Conservation (phyloP, 2,113 vertebrate species). For the Noturus placidus region DNA sequence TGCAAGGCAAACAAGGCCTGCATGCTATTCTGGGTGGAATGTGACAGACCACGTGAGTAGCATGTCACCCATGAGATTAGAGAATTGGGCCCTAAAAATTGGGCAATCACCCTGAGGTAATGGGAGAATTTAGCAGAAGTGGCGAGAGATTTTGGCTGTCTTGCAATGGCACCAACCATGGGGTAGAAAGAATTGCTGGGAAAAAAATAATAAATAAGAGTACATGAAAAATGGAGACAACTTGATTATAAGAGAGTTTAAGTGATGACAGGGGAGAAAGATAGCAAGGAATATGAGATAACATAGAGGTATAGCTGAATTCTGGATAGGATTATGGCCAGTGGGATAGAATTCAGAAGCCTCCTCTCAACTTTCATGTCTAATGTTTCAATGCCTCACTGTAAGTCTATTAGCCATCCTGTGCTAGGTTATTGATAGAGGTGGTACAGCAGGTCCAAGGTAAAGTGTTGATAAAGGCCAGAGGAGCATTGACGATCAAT, state of each 20-base stretch:
- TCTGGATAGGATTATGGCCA: constrained; percentile 18
- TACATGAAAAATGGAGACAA: not conserved
- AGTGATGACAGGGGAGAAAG: not conserved
- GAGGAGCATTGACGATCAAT: constrained; percentile 33
- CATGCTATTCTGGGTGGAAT: constrained; percentile 26
- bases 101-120: constrained; percentile 34
- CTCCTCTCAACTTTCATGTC: constrained; percentile 33
- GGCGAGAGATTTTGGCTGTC: constrained; percentile 23
- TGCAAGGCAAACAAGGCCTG: constrained; percentile 47
- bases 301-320: constrained; percentile 43
- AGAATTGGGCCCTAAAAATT: not conserved
- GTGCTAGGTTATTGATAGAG: constrained; percentile 31
- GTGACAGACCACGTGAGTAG: constrained; percentile 35
- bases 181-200: not conserved
- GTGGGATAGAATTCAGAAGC: constrained; percentile 34
- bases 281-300: constrained; percentile 40
- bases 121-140: constrained; percentile 29
- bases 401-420: constrained; percentile 27
- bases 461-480: constrained; percentile 50
- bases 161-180: not conserved
- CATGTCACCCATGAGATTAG: constrained; percentile 24
- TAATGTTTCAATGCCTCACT: constrained; percentile 36
- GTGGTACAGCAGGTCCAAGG: constrained; percentile 32
- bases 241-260: not conserved
- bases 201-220: not conserved